Conservation (phyloP, 2,797 vertebrate genomes). For the Liparis tanakae region DNA sequence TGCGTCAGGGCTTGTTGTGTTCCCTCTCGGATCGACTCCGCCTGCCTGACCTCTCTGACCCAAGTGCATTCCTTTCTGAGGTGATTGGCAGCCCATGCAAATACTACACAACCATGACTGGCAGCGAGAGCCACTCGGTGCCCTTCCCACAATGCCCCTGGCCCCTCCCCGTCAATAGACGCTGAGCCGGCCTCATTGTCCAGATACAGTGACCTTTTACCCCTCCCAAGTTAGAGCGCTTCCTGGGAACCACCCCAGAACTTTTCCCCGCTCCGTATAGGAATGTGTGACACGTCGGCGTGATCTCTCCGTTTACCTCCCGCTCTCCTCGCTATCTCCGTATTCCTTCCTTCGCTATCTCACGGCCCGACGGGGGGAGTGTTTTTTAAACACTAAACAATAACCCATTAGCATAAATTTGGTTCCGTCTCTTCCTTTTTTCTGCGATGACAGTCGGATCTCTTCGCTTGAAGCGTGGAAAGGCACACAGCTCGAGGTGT, state of each 20-base stretch:
- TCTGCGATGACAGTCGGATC: constrained; percentile 80
- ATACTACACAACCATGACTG: constrained; percentile 82
- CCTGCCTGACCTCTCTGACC: constrained; percentile 82
- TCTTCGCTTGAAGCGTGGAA: constrained; percentile 74
- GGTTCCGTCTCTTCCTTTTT: constrained; percentile 72
- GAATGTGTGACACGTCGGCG: constrained; percentile 83
- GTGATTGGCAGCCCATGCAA: constrained; percentile 89
- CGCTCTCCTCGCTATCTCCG: constrained; percentile 61
- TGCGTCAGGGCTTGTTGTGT: constrained; percentile 81
- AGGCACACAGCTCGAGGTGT: constrained; percentile 81
- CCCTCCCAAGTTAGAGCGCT: constrained; percentile 81
- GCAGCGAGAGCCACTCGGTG: constrained; percentile 82
- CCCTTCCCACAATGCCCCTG: constrained; percentile 87
- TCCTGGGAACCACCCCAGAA: constrained; percentile 83
- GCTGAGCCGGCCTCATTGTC: constrained; percentile 87
- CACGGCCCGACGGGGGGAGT: constrained; percentile 48
- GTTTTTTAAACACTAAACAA: constrained; percentile 80
- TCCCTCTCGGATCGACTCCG: constrained; percentile 77
- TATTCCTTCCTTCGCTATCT: constrained; percentile 63
- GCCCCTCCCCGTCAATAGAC: constrained; percentile 87
- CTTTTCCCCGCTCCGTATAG: constrained; percentile 81
- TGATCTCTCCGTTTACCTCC: constrained; percentile 76
- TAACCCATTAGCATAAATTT: constrained; percentile 83
- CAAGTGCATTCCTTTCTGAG: constrained; percentile 83
- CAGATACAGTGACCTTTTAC: constrained; percentile 88